Conservation (phyloP, 1,140 invertebrate species). For the Platyscapa corneri region DNA sequence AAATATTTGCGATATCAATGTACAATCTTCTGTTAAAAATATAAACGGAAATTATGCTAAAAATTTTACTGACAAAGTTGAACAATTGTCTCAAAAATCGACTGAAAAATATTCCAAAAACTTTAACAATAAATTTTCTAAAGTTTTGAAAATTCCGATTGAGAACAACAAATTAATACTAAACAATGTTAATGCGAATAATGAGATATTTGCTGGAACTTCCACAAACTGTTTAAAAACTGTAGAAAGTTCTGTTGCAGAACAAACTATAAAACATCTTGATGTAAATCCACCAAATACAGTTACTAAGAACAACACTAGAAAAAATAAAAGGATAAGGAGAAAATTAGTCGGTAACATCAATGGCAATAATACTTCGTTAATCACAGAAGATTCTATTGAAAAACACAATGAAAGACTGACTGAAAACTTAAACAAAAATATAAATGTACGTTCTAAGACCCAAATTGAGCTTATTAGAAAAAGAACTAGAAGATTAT, state of each 20-base stretch:
- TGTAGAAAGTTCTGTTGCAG: neutral
- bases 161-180: neutral
- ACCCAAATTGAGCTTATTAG: slow-evolving; percentile 10
- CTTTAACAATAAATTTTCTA: slow-evolving; percentile 6
- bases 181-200: neutral
- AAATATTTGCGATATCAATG: neutral
- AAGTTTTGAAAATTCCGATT: neutral
- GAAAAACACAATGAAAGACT: slow-evolving; percentile 39
- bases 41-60: neutral
- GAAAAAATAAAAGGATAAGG: slow-evolving; percentile 24
- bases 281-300: neutral
- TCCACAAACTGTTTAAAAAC: neutral
- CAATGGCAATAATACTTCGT: slow-evolving; percentile 3
- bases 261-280: neutral
- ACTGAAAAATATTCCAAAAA: neutral
- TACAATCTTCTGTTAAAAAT: neutral
- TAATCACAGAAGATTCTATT: slow-evolving; percentile 1
- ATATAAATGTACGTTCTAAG: neutral
- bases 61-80: neutral
- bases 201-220: slow-evolving; percentile 5
- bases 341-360: slow-evolving; percentile 18
- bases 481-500: slow-evolving; percentile 12
- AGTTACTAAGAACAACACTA: neutral
- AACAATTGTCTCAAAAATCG: neutral
- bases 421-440: slow-evolving; percentile 28